phyloP scores from a whole-genome alignment of 1,140 invertebrate genomes.

The Cotesia typhae region DNA sequence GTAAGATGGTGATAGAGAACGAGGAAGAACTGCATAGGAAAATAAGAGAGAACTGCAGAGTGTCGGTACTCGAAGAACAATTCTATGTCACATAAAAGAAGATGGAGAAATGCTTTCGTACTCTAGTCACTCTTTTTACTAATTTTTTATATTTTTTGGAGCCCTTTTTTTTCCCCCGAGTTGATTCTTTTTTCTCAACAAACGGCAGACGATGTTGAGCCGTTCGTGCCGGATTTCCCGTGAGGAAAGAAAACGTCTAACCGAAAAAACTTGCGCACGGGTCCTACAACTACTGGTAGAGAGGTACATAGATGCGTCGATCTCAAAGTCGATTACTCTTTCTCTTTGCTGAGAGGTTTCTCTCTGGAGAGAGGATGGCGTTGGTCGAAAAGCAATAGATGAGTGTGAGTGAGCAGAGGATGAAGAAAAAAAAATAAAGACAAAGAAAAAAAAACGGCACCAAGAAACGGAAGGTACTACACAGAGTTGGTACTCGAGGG shows the following conservation, averaged over 20 bases:
- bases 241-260: constrained; percentile 32
- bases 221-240: constrained; percentile 32
- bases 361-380: constrained; percentile 7
- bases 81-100: constrained; percentile 16
- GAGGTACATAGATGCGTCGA: constrained; percentile 20
- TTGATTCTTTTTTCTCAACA: not conserved
- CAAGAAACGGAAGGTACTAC: constrained; percentile 10
- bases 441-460: constrained; percentile 37
- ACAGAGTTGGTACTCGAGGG: constrained; percentile 25
- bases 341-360: not conserved
- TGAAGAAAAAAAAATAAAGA: constrained; percentile 11
- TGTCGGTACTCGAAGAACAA: not conserved
- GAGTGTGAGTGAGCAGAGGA: constrained; percentile 25
- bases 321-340: constrained; percentile 29
- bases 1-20: not conserved
- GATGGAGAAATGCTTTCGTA: constrained; percentile 2
- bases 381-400: constrained; percentile 13
- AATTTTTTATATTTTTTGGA: not conserved
- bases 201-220: constrained; percentile 14
- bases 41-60: constrained; percentile 3
- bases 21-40: not conserved
- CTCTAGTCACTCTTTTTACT: not conserved
- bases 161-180: not conserved
- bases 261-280: constrained; percentile 22
- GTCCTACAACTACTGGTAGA: not conserved